phyloP scores from a whole-genome alignment of 2,888 invertebrate genomes.

The Norana najaformis region DNA sequence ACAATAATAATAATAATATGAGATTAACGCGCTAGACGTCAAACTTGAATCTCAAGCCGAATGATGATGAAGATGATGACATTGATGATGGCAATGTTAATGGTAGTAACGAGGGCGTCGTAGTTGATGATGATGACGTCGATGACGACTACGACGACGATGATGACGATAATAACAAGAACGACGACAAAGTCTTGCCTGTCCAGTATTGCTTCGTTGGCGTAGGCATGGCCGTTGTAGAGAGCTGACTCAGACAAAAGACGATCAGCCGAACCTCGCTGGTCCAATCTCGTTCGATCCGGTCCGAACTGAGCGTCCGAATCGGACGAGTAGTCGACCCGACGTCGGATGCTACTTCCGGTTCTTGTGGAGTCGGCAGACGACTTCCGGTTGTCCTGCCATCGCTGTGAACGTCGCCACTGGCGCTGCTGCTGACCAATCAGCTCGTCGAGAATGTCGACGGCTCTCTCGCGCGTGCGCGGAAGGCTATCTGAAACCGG shows the following conservation, averaged over 20 bases:
- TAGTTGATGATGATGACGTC: background rate
- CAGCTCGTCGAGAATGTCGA: conserved; percentile 20
- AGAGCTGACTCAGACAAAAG: background rate
- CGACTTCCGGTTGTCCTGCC: conserved; percentile 14
- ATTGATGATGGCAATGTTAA: no score
- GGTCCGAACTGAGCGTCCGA: conserved; percentile 14
- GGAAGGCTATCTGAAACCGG: background rate
- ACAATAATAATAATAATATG: no score
- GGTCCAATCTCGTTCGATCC: background rate
- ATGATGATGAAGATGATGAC: no score
- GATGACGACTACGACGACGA: background rate
- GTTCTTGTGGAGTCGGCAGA: background rate
- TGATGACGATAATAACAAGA: background rate
- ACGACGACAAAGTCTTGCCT: background rate
- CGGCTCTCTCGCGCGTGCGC: conserved; percentile 21
- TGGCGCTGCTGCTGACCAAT: conserved; percentile 24
- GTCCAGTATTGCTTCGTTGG: conserved; percentile 5
- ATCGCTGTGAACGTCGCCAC: background rate
- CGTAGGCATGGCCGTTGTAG: background rate
- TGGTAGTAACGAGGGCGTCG: background rate
- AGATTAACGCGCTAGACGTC: no score
- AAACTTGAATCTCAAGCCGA: no score
- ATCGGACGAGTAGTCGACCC: conserved; percentile 21
- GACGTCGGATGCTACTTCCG: background rate
- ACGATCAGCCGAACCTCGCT: background rate